Evolutionary conservation across 2,888 invertebrate species (phyloP).

Genomic region (Campoplex capitator): DNA sequence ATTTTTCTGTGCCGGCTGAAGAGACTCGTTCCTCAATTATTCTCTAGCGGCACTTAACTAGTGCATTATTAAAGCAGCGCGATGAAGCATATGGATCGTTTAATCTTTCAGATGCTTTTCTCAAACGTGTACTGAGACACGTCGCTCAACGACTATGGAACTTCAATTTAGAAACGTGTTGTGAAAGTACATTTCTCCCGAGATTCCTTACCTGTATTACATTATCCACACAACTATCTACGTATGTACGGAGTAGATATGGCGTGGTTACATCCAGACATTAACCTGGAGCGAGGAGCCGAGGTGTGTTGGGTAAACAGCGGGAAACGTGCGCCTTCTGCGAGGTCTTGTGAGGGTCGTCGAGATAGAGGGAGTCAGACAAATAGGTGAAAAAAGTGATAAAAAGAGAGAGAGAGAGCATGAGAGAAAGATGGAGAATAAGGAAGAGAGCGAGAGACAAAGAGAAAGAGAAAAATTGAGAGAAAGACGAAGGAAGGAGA

Average conservation of each 20-base stretch:
- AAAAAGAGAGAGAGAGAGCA: constrained; percentile 28
- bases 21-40: not conserved
- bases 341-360: constrained; percentile 39
- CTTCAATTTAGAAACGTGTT: not conserved
- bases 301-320: constrained; percentile 49
- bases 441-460: constrained; percentile 1
- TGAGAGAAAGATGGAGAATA: constrained; percentile 20
- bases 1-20: not conserved
- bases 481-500: not conserved
- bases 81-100: not conserved
- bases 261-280: constrained; percentile 23
- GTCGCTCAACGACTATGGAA: not conserved
- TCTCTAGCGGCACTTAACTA: not conserved
- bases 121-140: not conserved
- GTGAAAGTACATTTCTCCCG: constrained; percentile 3
- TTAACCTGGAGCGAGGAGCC: constrained; percentile 45
- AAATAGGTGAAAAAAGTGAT: not conserved
- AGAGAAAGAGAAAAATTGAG: not conserved
- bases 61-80: not conserved
- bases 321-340: constrained; percentile 27
- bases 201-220: constrained; percentile 18
- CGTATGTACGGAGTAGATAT: constrained; percentile 29
- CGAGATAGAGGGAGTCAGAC: constrained; percentile 1
- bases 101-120: constrained; percentile 2
- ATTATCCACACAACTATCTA: constrained; percentile 9